Conservation (phyloP, 2,888 invertebrate genomes). For the Dryococelus australis region DNA sequence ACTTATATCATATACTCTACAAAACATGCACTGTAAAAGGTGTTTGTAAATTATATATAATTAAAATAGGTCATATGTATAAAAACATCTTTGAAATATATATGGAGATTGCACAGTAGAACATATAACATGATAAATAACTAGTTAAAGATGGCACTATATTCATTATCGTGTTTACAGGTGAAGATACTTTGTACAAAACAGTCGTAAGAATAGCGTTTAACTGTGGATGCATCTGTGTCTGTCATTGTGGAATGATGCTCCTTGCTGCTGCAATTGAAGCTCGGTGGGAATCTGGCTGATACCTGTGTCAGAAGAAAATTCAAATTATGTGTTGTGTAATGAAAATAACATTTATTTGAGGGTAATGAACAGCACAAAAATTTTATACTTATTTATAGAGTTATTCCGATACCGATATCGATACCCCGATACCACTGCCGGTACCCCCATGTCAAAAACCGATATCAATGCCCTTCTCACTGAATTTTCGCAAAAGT, state of each 20-base stretch:
- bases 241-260: not conserved
- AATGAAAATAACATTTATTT: no score
- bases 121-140: not conserved
- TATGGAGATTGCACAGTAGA: not conserved
- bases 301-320: not conserved
- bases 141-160: not conserved
- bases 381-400: no score
- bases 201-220: not conserved
- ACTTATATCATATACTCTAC: no score
- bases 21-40: no score
- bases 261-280: not conserved
- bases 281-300: not conserved
- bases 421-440: no score
- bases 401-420: no score
- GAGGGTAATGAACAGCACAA: no score
- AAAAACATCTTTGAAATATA: not conserved
- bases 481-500: no score
- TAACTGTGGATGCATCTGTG: not conserved
- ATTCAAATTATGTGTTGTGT: not conserved
- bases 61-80: no score
- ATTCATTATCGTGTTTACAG: not conserved
- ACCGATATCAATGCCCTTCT: no score
- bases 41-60: no score
- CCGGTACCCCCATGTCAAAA: no score
- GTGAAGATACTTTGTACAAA: not conserved